phyloP scores from a whole-genome alignment of 1,140 invertebrate species.

The Drosophila nigrodunni region DNA sequence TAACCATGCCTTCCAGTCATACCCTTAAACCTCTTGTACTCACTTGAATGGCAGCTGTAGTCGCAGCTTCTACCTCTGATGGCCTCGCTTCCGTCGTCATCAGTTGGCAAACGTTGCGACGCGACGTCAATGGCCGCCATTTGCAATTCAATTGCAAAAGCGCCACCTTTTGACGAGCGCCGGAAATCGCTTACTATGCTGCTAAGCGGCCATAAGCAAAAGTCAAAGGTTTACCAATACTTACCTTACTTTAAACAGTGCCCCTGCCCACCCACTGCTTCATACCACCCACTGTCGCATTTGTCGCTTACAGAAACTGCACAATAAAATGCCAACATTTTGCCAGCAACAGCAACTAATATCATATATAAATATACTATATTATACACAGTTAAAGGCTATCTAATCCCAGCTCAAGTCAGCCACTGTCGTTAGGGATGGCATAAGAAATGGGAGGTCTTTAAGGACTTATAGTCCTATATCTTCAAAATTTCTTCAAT shows the following conservation, averaged over 20 bases:
- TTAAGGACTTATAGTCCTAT: no score
- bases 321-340: slow-evolving; percentile 76
- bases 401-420: not conserved
- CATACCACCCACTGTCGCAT: slow-evolving; percentile 8
- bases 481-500: no score
- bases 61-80: slow-evolving; percentile 56
- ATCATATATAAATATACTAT: slow-evolving; percentile 59
- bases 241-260: slow-evolving; percentile 1
- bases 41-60: slow-evolving; percentile 66
- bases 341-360: slow-evolving; percentile 64
- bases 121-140: slow-evolving; percentile 66
- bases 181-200: slow-evolving; percentile 80
- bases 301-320: slow-evolving; percentile 61
- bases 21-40: not conserved
- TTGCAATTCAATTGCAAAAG: slow-evolving; percentile 79
- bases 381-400: slow-evolving; percentile 24
- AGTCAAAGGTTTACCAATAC: slow-evolving; percentile 60
- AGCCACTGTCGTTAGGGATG: not conserved
- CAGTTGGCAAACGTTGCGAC: slow-evolving; percentile 33
- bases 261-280: not conserved
- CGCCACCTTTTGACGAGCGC: slow-evolving; percentile 74
- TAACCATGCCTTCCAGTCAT: not conserved
- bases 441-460: not conserved
- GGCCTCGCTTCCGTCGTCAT: slow-evolving; percentile 70
- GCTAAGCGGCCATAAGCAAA: slow-evolving; percentile 56